Conservation (phyloP, 2,113 vertebrate species). For the Otis tarda region DNA sequence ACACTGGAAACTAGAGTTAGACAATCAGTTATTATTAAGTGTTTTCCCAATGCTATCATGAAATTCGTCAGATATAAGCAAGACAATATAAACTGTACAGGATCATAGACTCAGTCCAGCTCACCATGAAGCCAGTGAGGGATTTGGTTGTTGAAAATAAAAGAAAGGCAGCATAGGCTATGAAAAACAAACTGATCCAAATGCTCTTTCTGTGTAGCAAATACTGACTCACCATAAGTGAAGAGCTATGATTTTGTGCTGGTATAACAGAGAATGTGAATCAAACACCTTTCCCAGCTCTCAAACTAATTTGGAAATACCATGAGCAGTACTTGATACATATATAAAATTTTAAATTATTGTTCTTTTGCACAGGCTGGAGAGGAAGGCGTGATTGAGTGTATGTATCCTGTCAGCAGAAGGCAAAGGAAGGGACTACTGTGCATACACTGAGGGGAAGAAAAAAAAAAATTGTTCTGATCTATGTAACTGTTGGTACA, state of each 20-base stretch:
- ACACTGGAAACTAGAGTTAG: background rate
- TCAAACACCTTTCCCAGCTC: background rate
- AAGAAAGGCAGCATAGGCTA: background rate
- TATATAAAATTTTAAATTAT: background rate
- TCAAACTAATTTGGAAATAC: background rate
- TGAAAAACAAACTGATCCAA: background rate
- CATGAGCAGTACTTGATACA: background rate
- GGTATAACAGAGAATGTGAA: background rate
- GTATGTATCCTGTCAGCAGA: background rate
- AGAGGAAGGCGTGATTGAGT: background rate
- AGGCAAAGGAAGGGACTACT: background rate
- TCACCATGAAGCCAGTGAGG: background rate
- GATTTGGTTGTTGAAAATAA: background rate
- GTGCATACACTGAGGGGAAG: background rate
- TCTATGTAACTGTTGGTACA: background rate
- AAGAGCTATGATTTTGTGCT: background rate
- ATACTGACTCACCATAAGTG: background rate
- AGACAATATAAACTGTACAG: background rate
- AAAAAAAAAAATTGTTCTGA: background rate
- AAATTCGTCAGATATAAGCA: background rate
- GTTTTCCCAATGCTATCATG: background rate
- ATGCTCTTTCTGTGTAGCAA: background rate
- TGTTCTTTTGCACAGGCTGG: background rate
- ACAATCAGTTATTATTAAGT: background rate
- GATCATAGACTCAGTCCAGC: background rate